Conservation (phyloP, 2,113 vertebrate species). For the Bambusicola thoracicus region DNA sequence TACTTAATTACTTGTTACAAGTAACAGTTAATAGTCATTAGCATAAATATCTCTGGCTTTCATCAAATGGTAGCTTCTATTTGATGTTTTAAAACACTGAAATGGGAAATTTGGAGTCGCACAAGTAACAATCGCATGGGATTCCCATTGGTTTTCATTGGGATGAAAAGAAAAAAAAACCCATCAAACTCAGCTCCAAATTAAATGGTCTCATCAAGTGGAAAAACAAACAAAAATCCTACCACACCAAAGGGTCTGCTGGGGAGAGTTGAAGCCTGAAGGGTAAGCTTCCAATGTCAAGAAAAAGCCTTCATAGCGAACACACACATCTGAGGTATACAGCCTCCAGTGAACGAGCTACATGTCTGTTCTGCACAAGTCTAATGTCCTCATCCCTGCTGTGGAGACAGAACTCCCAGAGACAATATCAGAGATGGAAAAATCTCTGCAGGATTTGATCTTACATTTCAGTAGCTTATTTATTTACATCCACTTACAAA, state of each 20-base stretch:
- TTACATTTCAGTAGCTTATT: not conserved
- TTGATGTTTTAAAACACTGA: not conserved
- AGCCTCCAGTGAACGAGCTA: constrained; percentile 31
- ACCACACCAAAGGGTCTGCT: not conserved
- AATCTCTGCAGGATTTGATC: not conserved
- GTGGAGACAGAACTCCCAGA: not conserved
- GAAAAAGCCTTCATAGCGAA: not conserved
- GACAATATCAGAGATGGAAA: not conserved
- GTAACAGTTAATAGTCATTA: not conserved
- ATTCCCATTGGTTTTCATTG: not conserved
- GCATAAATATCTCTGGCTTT: not conserved
- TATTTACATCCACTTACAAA: constrained; percentile 40
- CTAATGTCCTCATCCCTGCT: not conserved
- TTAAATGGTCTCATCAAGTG: not conserved
- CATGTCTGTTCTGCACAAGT: not conserved
- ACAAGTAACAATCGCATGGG: not conserved
- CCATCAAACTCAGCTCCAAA: not conserved
- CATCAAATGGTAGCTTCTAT: not conserved
- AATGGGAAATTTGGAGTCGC: not conserved
- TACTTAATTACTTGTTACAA: not conserved
- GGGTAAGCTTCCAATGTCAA: not conserved
- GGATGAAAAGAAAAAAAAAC: not conserved
- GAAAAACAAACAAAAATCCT: not conserved
- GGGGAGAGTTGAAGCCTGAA: not conserved
- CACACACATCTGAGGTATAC: not conserved